Evolutionary conservation across 2,797 vertebrate species (phyloP).

Genomic region (Aeoliscus strigatus): DNA sequence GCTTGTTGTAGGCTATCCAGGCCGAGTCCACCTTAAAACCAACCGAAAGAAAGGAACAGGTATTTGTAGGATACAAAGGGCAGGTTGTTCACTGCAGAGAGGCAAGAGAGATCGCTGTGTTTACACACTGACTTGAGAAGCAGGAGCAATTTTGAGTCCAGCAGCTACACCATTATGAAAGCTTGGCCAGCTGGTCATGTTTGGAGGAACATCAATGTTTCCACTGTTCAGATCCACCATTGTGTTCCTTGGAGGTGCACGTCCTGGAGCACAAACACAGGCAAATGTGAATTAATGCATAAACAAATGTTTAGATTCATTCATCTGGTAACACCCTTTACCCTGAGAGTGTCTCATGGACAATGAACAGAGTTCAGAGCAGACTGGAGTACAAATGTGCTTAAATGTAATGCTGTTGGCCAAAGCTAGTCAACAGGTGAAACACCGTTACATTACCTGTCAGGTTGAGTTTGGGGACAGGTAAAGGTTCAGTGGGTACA

Average conservation of each 20-base stretch:
- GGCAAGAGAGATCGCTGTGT: too few species aligned
- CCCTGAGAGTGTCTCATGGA: too few species aligned
- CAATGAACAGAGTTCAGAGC: too few species aligned
- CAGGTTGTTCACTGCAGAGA: too few species aligned
- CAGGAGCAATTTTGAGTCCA: conserved; percentile 92
- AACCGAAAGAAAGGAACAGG: too few species aligned
- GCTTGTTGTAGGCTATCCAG: conserved; percentile 98
- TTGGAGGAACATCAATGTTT: conserved; percentile 95
- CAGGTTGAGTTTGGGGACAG: conserved; percentile 93
- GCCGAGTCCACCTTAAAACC: conserved; percentile 84
- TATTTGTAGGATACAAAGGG: too few species aligned
- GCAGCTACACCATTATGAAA: conserved; percentile 97
- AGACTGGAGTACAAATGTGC: not conserved
- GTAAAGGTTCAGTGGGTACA: conserved; percentile 91
- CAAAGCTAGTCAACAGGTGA: too few species aligned
- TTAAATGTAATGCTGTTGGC: too few species aligned
- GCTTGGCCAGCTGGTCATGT: conserved; percentile 98
- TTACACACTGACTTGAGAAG: conserved; percentile 76
- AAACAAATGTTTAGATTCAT: too few species aligned
- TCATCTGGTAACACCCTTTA: too few species aligned
- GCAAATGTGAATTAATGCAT: too few species aligned
- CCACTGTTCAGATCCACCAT: conserved; percentile 95
- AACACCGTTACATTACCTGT: conserved; percentile 74
- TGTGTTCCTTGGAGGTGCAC: conserved; percentile 91
- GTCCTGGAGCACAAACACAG: conserved; percentile 67